Conservation (phyloP, 1,140 invertebrate genomes). For the Hetaerina americana region DNA sequence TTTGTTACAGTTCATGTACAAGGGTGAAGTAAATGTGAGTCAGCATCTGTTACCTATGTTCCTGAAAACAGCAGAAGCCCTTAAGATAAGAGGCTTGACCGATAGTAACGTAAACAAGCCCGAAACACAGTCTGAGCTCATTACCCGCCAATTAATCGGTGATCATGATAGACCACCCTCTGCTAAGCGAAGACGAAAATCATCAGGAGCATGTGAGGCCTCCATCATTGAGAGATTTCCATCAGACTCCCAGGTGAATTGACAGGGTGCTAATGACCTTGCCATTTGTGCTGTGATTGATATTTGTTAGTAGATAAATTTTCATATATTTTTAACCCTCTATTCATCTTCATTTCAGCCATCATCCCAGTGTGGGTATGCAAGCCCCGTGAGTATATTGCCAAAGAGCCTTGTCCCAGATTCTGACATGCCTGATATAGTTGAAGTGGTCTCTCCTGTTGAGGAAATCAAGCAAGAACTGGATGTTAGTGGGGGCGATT, state of each 20-base stretch:
- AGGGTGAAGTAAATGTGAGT: constrained; percentile 77
- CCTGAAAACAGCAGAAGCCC: constrained; percentile 78
- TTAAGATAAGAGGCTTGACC: constrained; percentile 79
- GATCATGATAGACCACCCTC: neutral
- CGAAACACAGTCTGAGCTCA: neutral
- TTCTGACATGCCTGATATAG: neutral
- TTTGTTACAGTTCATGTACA: constrained; percentile 80
- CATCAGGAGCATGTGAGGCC: neutral
- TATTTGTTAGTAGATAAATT: too few relatives aligned
- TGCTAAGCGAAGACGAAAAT: neutral
- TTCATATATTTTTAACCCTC: too few relatives aligned
- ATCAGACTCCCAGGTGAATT: neutral
- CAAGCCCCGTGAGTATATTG: neutral
- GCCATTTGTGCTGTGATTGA: too few relatives aligned
- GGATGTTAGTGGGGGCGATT: neutral
- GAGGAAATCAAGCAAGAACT: neutral
- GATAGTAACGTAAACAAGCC: constrained; percentile 48
- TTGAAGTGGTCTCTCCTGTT: neutral
- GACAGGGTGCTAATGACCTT: too few relatives aligned
- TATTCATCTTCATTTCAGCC: neutral
- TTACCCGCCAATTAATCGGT: neutral
- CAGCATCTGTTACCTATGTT: constrained; percentile 77
- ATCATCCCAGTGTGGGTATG: neutral
- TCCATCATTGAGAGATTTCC: neutral
- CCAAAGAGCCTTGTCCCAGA: neutral